phyloP scores from a whole-genome alignment of 2,113 vertebrate species.

The Tonatia bakeri region DNA sequence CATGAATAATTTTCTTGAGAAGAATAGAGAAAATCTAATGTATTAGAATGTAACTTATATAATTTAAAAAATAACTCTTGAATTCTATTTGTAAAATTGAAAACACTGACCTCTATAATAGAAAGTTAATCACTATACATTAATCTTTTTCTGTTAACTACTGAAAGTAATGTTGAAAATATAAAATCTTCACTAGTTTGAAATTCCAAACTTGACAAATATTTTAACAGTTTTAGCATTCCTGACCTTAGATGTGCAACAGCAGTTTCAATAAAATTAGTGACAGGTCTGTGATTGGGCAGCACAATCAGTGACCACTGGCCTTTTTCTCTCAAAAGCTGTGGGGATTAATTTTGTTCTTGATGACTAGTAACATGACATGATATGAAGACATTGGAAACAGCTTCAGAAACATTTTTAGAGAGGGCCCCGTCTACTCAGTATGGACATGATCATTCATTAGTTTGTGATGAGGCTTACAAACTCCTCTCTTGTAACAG shows the following conservation, averaged over 20 bases:
- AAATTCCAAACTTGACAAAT: slow-evolving; percentile 29
- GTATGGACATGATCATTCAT: neutral
- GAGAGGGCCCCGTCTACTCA: neutral
- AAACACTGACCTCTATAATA: neutral
- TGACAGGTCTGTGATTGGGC: neutral
- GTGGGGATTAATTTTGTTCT: neutral
- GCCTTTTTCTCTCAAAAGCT: neutral
- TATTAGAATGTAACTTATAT: neutral
- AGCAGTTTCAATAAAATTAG: slow-evolving; percentile 30
- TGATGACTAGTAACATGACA: neutral
- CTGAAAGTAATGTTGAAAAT: neutral
- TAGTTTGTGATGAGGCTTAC: neutral
- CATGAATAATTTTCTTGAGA: slow-evolving; percentile 51
- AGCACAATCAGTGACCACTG: neutral
- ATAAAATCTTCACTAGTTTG: neutral
- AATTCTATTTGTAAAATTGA: slow-evolving; percentile 36
- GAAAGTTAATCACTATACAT: slow-evolving; percentile 11
- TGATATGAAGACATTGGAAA: neutral
- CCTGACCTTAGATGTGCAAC: neutral
- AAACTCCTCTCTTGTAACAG: neutral
- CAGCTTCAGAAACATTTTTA: neutral
- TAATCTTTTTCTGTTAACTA: neutral
- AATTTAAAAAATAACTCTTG: slow-evolving; percentile 30
- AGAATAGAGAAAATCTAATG: neutral
- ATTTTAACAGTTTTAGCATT: slow-evolving; percentile 44